Evolutionary conservation across 2,888 invertebrate genomes (phyloP), one percentile per base, ranked within the genome.

Genomic region (Thereva nobilitata): DNA sequence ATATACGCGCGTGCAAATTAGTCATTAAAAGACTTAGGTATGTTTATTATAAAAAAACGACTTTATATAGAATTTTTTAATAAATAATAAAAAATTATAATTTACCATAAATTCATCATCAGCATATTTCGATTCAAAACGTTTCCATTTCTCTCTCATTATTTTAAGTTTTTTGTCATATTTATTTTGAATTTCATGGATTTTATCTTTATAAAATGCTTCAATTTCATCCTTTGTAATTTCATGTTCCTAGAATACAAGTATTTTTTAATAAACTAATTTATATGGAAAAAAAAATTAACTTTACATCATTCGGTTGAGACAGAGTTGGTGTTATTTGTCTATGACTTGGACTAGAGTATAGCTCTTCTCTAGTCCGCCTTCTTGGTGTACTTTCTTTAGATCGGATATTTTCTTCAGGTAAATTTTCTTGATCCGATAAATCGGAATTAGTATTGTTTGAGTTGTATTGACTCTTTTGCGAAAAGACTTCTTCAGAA

Each of bases 401-500:
- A 41, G 71, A 68, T 41, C 55, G 44, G 54, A 67, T 7, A 10
- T 70, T 64, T 54, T 79, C 80, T 5, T 77, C 75, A 1, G 77
- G 76, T 70, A 79, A 68, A 56, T 75, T 76, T 56, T 81, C 81
- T 38, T 75, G 75, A 66, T 81, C 81, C 0, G 81, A 81, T 52
- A 76, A 73, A 64, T 80, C 80, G 10, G 74, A 73, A 4, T 74
- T 75, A 9, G 78, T 79, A 63, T 79, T 77, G 59, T 80, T 80
- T 4, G 85, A 85, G 75, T 85, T 81, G 75, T 85, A 78, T 73
- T 86, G 86, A 68, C 87, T 87, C 55, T 87, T 87, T 72, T 87
- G 87, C 70, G 86, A 88, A 73, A 87, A 86, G 6, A 89, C 81
- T 73, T 89, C 88, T 73, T 89, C 89, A 0, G 88, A 87, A 76